A percentile compares a stretch with the other conserved stretches of the same genome.
phyloP scores from a whole-genome alignment of 1,140 invertebrate genomes.

The Zaprionus camerounensis region DNA sequence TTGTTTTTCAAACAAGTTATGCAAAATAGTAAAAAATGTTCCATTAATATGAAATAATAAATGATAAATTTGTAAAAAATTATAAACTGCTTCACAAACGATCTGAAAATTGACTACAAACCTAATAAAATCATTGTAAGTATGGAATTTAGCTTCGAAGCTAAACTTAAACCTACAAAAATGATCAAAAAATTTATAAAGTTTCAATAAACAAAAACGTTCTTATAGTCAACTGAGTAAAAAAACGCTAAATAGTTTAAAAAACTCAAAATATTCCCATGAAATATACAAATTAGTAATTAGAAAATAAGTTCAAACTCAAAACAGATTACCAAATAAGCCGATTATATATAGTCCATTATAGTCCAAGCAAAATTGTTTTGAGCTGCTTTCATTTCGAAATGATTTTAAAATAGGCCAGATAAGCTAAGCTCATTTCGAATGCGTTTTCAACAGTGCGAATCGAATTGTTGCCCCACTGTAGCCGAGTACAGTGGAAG shows the following conservation, averaged over 20 bases:
- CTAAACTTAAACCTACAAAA: too few relatives aligned
- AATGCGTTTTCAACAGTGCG: conserved; percentile 1
- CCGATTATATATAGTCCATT: conserved; percentile 4
- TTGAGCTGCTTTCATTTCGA: conserved; percentile 2
- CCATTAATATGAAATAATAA: not conserved
- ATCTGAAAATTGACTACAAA: too few relatives aligned
- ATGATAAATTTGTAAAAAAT: not conserved
- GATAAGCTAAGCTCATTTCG: not conserved
- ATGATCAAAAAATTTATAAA: too few relatives aligned
- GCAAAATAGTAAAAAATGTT: too few relatives aligned
- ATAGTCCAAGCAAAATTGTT: not conserved
- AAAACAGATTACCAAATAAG: not conserved
- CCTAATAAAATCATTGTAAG: too few relatives aligned
- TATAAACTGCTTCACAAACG: not conserved
- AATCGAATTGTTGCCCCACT: conserved; percentile 9
- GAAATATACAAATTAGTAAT: not conserved
- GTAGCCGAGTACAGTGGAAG: not conserved
- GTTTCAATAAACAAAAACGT: too few relatives aligned
- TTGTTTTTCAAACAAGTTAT: too few relatives aligned
- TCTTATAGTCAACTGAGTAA: too few relatives aligned
- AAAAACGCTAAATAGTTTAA: too few relatives aligned
- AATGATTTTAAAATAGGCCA: not conserved
- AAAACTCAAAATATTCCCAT: too few relatives aligned
- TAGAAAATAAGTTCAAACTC: not conserved
- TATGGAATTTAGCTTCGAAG: too few relatives aligned